phyloP scores from a whole-genome alignment of 2,888 invertebrate genomes.

The Xestobium rufovillosum region DNA sequence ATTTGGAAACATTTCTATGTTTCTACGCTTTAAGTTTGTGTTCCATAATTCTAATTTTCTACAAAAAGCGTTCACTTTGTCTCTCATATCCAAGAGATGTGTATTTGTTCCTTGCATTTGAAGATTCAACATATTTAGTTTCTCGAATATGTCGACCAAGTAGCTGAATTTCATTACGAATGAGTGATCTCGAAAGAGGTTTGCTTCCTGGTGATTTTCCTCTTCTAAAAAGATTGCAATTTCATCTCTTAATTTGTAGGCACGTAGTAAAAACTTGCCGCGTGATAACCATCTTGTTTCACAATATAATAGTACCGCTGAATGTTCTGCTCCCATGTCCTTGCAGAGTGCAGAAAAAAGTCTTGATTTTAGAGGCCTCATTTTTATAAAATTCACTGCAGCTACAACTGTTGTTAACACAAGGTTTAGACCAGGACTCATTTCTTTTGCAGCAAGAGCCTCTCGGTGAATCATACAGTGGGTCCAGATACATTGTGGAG shows the following conservation, averaged over 20 bases:
- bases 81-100: slow-evolving; percentile 15
- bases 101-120: slow-evolving; percentile 17
- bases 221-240: slow-evolving; percentile 16
- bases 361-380: slow-evolving; percentile 15
- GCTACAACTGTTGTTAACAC: slow-evolving; percentile 7
- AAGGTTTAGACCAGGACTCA: slow-evolving; percentile 12
- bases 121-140: slow-evolving; percentile 18
- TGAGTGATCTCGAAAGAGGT: slow-evolving; percentile 13
- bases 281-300: slow-evolving; percentile 20
- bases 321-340: slow-evolving; percentile 18
- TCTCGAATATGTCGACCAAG: slow-evolving; percentile 21
- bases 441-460: slow-evolving; percentile 18
- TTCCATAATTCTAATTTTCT: slow-evolving; percentile 17
- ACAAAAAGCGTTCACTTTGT: slow-evolving; percentile 15
- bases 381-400: slow-evolving; percentile 19
- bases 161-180: slow-evolving; percentile 18
- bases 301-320: slow-evolving; percentile 19
- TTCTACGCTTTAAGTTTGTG: slow-evolving; percentile 10
- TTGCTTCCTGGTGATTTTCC: slow-evolving; percentile 14
- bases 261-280: slow-evolving; percentile 18
- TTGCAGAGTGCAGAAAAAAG: slow-evolving; percentile 17
- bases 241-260: slow-evolving; percentile 18
- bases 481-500: slow-evolving; percentile 18
- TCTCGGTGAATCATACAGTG: slow-evolving; percentile 19
- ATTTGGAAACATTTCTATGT: slow-evolving; percentile 12